These are phyloP conservation scores for Thereva unica DNA, from an alignment of 2,888 invertebrate genomes.

Conservation along the genomic window DNA sequence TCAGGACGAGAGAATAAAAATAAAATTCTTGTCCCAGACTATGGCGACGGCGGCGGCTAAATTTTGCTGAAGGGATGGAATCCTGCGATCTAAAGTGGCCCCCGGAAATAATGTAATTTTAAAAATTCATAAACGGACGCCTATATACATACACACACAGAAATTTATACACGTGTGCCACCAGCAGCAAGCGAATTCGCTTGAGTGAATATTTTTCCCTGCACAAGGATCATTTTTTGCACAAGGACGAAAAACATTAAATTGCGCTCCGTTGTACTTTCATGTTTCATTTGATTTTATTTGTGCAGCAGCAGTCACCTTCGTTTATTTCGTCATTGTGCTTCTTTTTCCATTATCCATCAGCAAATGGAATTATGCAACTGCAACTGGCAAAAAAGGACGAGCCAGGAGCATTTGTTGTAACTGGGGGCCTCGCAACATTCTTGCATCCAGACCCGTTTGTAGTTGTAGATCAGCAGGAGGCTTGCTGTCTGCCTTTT, in stretches of 20 bases:
- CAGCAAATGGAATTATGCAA: slow-evolving; percentile 15
- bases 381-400: slow-evolving; percentile 1
- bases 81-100: too few relatives aligned
- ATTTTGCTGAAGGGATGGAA: too few relatives aligned
- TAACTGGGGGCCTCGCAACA: too few relatives aligned
- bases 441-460: too few relatives aligned
- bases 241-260: not conserved
- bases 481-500: slow-evolving; percentile 4
- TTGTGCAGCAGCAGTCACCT: slow-evolving; percentile 7
- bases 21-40: not conserved
- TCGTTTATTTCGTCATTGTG: not conserved
- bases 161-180: slow-evolving; percentile 14
- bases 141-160: not conserved
- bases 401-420: not conserved
- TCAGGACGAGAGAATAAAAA: not conserved
- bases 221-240: not conserved
- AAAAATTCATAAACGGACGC: slow-evolving; percentile 44
- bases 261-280: slow-evolving; percentile 5
- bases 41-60: slow-evolving; percentile 29
- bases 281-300: slow-evolving; percentile 27
- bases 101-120: slow-evolving; percentile 44
- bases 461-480: not conserved
- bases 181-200: not conserved
- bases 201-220: slow-evolving; percentile 19
- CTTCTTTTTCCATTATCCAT: not conserved